These are phyloP conservation scores for Phyto melanocephala DNA, from an alignment of 2,888 invertebrate genomes.

Conservation along the genomic window DNA sequence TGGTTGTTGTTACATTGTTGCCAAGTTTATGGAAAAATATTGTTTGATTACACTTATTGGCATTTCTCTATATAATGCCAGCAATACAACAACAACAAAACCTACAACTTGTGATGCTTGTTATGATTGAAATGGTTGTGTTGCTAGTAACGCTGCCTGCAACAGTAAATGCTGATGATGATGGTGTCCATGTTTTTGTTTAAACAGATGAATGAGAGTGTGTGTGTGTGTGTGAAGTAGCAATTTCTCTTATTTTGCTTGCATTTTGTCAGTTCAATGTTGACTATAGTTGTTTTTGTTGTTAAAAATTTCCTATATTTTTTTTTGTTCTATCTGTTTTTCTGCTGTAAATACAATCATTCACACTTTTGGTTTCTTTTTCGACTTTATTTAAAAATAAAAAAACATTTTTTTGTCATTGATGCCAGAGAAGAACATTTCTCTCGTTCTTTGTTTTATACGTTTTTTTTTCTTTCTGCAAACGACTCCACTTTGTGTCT, in stretches of 20 bases:
- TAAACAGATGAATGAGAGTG: too few species aligned
- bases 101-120: conserved; percentile 9
- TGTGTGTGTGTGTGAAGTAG: conserved; percentile 14
- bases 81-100: conserved; percentile 6
- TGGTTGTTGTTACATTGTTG: conserved; percentile 42
- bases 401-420: too few species aligned
- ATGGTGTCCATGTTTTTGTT: conserved; percentile 22
- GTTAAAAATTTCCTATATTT: not conserved
- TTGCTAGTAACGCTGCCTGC: too few species aligned
- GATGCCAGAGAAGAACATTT: conserved; percentile 40
- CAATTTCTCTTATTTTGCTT: conserved; percentile 26
- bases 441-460: not conserved
- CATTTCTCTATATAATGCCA: not conserved
- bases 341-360: not conserved
- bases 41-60: conserved; percentile 27
- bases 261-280: conserved; percentile 29
- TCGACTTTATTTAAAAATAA: too few species aligned
- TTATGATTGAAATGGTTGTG: conserved; percentile 24
- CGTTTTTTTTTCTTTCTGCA: not conserved
- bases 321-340: not conserved
- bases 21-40: conserved; percentile 51
- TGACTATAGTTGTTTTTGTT: conserved; percentile 24
- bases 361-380: conserved; percentile 30
- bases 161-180: conserved; percentile 3
- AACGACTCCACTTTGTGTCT: conserved; percentile 30